phyloP scores from a whole-genome alignment of 35 echinoderm and acorn worm species.

The Eucidaris tribuloides region DNA sequence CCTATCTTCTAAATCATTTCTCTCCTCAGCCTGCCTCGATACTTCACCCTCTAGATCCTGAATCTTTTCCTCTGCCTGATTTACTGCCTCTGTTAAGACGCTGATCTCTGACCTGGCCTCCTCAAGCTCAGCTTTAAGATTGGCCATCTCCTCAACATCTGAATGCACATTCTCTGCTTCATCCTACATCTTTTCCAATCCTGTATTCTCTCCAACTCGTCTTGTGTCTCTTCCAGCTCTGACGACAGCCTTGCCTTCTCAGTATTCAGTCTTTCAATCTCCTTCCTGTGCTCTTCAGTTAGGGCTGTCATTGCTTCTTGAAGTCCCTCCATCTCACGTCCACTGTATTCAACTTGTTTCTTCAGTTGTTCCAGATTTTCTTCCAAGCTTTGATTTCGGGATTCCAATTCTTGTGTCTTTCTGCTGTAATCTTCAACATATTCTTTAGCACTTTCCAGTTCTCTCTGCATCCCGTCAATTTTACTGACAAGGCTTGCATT shows the following conservation, averaged over 20 bases:
- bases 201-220: background rate
- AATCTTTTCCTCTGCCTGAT: conserved; percentile 26
- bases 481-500: background rate
- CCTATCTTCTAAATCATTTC: conserved; percentile 49
- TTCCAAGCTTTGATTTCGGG: background rate
- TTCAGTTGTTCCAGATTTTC: background rate
- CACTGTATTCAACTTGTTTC: background rate
- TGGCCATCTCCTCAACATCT: background rate
- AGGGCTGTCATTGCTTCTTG: background rate
- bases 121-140: background rate
- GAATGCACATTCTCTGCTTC: no score
- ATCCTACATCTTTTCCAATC: background rate
- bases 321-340: background rate
- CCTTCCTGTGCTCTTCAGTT: background rate
- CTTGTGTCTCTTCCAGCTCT: conserved; percentile 5
- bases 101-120: conserved; percentile 27
- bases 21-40: conserved; percentile 27
- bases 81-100: conserved; percentile 34
- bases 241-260: background rate
- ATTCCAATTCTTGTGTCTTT: background rate
- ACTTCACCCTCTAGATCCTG: conserved; percentile 1
- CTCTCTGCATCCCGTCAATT: conserved; percentile 3
- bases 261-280: background rate
- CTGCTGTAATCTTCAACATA: background rate
- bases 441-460: background rate